phyloP scores from a whole-genome alignment of 1,140 invertebrate species.

The Euschistus heros region DNA sequence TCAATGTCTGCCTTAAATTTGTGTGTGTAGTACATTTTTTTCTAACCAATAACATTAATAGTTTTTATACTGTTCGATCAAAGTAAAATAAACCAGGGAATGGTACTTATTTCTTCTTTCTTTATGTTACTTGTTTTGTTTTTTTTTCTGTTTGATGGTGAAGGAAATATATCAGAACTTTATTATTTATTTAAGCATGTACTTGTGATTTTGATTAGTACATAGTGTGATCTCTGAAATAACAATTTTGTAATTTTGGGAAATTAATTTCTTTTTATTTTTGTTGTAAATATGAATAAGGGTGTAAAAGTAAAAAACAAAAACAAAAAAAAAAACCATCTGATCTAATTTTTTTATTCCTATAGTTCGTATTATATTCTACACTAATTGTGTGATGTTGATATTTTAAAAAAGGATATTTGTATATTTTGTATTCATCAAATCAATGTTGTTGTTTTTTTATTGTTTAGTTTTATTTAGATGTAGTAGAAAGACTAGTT shows the following conservation, averaged over 20 bases:
- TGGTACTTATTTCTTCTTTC: background rate
- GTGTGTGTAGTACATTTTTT: background rate
- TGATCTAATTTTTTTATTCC: too few species aligned
- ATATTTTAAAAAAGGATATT: too few species aligned
- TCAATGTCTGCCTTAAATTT: constrained; percentile 7
- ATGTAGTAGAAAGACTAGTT: too few species aligned
- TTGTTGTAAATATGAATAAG: background rate
- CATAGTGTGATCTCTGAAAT: background rate
- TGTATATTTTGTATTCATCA: too few species aligned
- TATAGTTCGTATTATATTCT: too few species aligned
- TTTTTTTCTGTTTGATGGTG: constrained; percentile 3
- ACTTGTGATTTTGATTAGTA: background rate
- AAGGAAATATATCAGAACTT: background rate
- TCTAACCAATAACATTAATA: constrained; percentile 6
- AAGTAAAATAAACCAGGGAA: constrained; percentile 5
- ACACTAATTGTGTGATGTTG: too few species aligned
- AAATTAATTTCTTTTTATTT: too few species aligned
- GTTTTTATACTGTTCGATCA: constrained; percentile 1
- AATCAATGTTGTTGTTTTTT: too few species aligned
- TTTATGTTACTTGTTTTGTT: background rate
- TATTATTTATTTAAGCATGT: background rate
- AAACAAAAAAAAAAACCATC: too few species aligned
- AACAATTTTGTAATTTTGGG: background rate
- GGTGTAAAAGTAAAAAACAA: too few species aligned
- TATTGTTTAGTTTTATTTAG: too few species aligned